These are phyloP conservation scores for Macquaria australasica DNA, from an alignment of 2,113 vertebrate genomes.

Conservation along the genomic window DNA sequence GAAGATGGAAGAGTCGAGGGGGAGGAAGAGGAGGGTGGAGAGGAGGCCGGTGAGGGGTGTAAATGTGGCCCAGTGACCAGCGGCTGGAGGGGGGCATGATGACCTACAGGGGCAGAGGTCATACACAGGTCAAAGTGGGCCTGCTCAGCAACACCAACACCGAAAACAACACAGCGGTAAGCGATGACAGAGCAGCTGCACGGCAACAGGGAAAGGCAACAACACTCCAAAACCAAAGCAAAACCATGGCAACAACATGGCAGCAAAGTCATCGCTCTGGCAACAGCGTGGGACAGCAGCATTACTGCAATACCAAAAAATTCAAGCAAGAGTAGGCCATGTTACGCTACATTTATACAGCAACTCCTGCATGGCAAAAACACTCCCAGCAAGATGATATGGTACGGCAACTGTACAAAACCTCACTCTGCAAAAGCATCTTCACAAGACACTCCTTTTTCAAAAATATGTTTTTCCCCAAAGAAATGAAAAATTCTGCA, in stretches of 20 bases:
- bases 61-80: slow-evolving; percentile 88
- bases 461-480: background rate
- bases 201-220: slow-evolving; percentile 59
- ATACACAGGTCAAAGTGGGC: slow-evolving; percentile 73
- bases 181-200: slow-evolving; percentile 47
- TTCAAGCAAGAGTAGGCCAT: slow-evolving; percentile 40
- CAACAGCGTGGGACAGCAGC: slow-evolving; percentile 59
- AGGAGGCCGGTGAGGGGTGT: slow-evolving; percentile 88
- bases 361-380: slow-evolving; percentile 59
- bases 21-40: slow-evolving; percentile 86
- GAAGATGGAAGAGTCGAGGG: slow-evolving; percentile 84
- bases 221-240: slow-evolving; percentile 60
- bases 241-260: slow-evolving; percentile 67
- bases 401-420: slow-evolving; percentile 30
- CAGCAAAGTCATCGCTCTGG: slow-evolving; percentile 50
- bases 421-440: slow-evolving; percentile 27
- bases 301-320: slow-evolving; percentile 46
- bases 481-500: slow-evolving; percentile 8
- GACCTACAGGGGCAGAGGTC: slow-evolving; percentile 84
- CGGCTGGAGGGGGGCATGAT: slow-evolving; percentile 84
- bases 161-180: slow-evolving; percentile 35
- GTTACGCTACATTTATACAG: slow-evolving; percentile 55
- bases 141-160: slow-evolving; percentile 34
- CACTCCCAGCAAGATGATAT: slow-evolving; percentile 30
- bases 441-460: background rate